A percentile compares a stretch with the other conserved stretches of the same genome.
Evolutionary conservation across 2,888 invertebrate genomes (phyloP).

Genomic region (Griposia aprilina): DNA sequence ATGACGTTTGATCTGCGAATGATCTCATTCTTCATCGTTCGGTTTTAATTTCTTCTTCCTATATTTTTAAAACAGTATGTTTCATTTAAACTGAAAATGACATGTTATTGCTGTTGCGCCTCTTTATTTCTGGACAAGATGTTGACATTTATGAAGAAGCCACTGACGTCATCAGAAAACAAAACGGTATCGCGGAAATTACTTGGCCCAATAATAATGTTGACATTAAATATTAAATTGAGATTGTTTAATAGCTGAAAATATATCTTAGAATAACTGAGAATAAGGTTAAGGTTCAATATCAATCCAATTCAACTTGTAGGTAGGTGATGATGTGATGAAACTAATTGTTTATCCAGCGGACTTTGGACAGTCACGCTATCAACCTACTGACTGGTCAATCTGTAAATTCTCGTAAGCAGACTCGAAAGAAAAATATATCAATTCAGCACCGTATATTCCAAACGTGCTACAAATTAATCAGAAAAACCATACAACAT

Average conservation of each 20-base stretch:
- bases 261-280: background rate
- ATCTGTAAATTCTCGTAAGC: background rate
- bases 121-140: slow-evolving; percentile 25
- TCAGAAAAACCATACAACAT: slow-evolving; percentile 23
- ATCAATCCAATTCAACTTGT: background rate
- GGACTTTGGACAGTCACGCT: background rate
- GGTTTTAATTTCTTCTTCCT: background rate
- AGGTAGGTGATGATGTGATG: background rate
- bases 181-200: slow-evolving; percentile 15
- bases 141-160: slow-evolving; percentile 36
- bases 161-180: slow-evolving; percentile 13
- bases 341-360: background rate
- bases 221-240: slow-evolving; percentile 21
- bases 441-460: slow-evolving; percentile 8
- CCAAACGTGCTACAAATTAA: slow-evolving; percentile 21
- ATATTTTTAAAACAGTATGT: slow-evolving; percentile 23
- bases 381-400: background rate
- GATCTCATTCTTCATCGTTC: background rate
- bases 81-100: slow-evolving; percentile 46
- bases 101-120: slow-evolving; percentile 33
- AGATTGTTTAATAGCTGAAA: background rate
- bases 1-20: background rate
- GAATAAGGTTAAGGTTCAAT: background rate
- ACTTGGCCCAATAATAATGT: slow-evolving; percentile 27
- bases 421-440: background rate